Evolutionary conservation across 1,140 invertebrate species (phyloP).

Genomic region (Mactra quadrangularis): DNA sequence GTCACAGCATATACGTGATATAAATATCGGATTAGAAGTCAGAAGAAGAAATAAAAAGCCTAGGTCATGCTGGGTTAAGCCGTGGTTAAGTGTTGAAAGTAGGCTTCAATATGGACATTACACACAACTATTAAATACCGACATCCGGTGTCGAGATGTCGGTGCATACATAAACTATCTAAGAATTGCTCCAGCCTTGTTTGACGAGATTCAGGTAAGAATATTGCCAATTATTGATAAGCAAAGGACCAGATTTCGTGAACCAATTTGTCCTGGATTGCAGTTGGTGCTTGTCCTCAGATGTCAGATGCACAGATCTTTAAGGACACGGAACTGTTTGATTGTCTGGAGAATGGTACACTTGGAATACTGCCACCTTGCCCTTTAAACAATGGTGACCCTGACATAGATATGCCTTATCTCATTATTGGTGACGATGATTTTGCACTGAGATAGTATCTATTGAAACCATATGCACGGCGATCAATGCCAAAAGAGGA

Average conservation of each 20-base stretch:
- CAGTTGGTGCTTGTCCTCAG: constrained; percentile 56
- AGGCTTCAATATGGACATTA: constrained; percentile 21
- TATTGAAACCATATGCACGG: constrained; percentile 76
- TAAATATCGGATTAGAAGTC: background rate
- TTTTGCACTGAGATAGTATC: constrained; percentile 66
- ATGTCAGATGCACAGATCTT: constrained; percentile 57
- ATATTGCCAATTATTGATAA: constrained; percentile 1
- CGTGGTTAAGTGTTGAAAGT: constrained; percentile 12
- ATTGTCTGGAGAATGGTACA: constrained; percentile 63
- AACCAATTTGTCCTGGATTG: constrained; percentile 31
- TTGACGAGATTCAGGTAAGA: constrained; percentile 1
- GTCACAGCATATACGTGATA: background rate
- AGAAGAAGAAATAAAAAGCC: constrained; percentile 37
- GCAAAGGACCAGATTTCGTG: background rate
- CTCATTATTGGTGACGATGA: constrained; percentile 75
- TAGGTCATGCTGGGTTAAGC: constrained; percentile 25
- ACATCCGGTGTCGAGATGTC: constrained; percentile 1
- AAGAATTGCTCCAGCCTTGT: background rate
- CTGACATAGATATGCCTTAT: constrained; percentile 66
- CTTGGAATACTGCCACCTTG: constrained; percentile 61
- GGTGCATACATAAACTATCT: constrained; percentile 3
- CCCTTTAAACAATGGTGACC: constrained; percentile 45
- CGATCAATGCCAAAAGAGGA: constrained; percentile 70
- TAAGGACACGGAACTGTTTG: constrained; percentile 41
- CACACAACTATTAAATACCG: background rate